Base-by-base conservation (phyloP, 2,797 vertebrate genomes). In the Pseudopleuronectes americanus region DNA sequence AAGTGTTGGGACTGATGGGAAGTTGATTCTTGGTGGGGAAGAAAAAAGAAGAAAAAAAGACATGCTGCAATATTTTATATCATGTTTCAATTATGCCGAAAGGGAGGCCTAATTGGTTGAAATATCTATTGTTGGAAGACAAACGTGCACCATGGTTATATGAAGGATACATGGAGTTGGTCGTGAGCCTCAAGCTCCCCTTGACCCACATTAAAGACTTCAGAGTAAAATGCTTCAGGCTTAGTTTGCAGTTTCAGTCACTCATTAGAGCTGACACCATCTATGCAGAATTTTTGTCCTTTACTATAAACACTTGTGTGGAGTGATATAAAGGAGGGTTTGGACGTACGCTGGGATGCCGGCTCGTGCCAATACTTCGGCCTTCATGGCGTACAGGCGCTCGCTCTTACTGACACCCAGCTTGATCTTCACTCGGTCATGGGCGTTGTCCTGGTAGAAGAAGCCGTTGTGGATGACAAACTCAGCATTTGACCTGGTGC, bases 391-490 rank as follows among this genome's bases (percentile, higher is more conserved):
- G 63, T 97, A 99, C 26, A 99, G 96, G 60, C 97, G 94, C 83
- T 99, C 98, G 52, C 98, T 99, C 93, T 99, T 99, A 88, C 97
- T 99, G 91, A 99, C 96, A 61, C 98, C 97, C 63, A 99, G 95
- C 92, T 99, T 99, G 93, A 99, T 97, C 95, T 99, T 99, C 87
- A 99, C 97, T 90, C 97, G 94, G 95, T 99, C 98, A 69, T 99
- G 97, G 81, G 94, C 94, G 83, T 99, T 99, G 90, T 96, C 96
- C 91, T 97, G 96, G 92, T 96, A 99, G 95, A 98, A 99, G 94
- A 99, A 99, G 72, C 98, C 98, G 80, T 97, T 99, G 94, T 99
- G 98, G 94, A 99, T 97, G 88, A 99, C 97, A 83, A 99, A 99
- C 92, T 99, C 98, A 0, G 97, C 95, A 70, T 99, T 99, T 91